A percentile compares a stretch with the other conserved stretches of the same genome.
phyloP scores from a whole-genome alignment of 2,113 vertebrate genomes.

The Crocuta crocuta region DNA sequence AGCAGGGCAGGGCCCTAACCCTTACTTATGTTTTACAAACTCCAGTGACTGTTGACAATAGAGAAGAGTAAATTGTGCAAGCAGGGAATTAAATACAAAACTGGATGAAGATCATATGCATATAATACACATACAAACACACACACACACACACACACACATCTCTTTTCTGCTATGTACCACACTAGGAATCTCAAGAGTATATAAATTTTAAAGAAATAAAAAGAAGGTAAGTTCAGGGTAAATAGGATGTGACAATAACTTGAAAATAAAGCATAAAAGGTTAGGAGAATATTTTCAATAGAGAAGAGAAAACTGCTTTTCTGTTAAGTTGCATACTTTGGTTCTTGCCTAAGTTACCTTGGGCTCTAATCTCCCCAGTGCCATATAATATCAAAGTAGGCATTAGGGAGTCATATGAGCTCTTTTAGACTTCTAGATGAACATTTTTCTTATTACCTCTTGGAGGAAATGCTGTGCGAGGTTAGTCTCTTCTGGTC shows the following conservation, averaged over 20 bases:
- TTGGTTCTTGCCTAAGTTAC: background rate
- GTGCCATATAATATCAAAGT: background rate
- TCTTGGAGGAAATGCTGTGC: background rate
- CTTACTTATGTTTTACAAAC: background rate
- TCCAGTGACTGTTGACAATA: background rate
- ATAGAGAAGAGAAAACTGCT: background rate
- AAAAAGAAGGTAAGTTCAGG: slow-evolving; percentile 2
- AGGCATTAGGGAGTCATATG: background rate
- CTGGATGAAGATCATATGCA: background rate
- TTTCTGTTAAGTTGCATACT: background rate
- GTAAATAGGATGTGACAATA: background rate
- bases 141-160: background rate
- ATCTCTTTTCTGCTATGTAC: background rate
- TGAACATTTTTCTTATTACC: background rate
- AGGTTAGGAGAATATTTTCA: background rate
- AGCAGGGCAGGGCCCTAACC: background rate
- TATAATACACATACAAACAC: background rate
- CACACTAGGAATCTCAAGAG: background rate
- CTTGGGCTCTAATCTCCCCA: background rate
- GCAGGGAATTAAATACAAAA: background rate
- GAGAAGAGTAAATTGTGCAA: background rate
- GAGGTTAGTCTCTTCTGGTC: background rate
- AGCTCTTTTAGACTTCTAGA: background rate
- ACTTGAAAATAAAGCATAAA: slow-evolving; percentile 27
- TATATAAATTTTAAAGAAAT: slow-evolving; percentile 45